These are phyloP conservation scores for Stichopus chloronotus DNA, from an alignment of 35 echinoderm and acorn worm species.

Conservation along the genomic window DNA sequence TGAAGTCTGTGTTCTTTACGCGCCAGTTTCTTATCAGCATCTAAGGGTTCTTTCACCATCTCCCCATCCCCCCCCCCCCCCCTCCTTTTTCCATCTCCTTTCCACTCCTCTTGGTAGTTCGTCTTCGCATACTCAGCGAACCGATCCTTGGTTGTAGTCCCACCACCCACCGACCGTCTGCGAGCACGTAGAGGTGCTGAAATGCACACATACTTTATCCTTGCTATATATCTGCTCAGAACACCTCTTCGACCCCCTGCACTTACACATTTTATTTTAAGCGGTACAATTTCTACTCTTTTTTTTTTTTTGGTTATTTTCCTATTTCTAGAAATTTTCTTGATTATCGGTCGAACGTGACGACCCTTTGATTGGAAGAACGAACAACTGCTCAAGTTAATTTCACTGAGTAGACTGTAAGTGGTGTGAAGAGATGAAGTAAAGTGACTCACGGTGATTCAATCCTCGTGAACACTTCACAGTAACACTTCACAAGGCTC, in stretches of 20 bases:
- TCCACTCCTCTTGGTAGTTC: neutral
- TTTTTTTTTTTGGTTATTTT: neutral
- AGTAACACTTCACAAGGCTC: neutral
- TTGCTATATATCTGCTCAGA: no score
- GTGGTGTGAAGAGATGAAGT: neutral
- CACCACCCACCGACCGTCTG: neutral
- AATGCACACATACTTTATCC: no score
- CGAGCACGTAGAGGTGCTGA: neutral
- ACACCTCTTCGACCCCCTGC: no score
- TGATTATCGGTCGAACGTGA: neutral
- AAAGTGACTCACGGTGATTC: constrained; percentile 27
- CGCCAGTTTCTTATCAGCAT: no score
- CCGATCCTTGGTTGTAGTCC: neutral
- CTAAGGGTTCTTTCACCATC: no score
- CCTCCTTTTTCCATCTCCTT: neutral
- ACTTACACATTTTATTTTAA: no score
- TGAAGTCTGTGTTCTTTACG: no score
- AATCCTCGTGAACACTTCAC: neutral
- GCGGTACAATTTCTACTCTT: neutral
- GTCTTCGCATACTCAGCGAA: neutral
- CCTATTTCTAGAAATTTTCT: neutral
- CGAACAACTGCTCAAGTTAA: neutral
- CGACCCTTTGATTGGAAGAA: neutral
- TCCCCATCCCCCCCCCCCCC: neutral
- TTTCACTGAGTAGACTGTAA: neutral